Base-by-base conservation (phyloP, 2,797 vertebrate genomes). In the Oryzias sinensis region DNA sequence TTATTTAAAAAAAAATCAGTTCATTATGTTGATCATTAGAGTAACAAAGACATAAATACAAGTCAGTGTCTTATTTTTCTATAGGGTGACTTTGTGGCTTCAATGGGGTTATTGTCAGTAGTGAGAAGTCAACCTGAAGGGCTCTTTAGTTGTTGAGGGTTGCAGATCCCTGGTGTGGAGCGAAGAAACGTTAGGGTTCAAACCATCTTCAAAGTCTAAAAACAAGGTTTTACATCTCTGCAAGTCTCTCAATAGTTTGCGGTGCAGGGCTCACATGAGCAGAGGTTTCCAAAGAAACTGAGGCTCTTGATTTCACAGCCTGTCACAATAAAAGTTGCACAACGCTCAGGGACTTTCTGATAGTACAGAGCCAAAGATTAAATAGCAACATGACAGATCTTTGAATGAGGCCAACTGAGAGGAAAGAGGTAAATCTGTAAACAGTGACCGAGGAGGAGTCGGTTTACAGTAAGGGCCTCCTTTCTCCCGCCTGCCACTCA, bases 381-480 rank as follows among this genome's bases (percentile, higher is more conserved):
- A 18, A 48, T 42, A 14, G n/a, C 17, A 56, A 58, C 47, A 29
- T 43, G 14, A 49, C 43, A 61, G 50, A 29, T 47, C 46, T 18
- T 66, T 63, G 53, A 66, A 41, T 58, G 17, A 42, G 29, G 49
- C 5, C 2, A 5, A 9, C 9, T 3, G 25, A 46, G 24, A 33
- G 17, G 40, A 46, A 27, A 17, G 41, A 47, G 63, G 60, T 60
- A n/a, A 25, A 49, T 68, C 74, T 56, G 62, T 61, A 47, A 65
- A 59, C 65, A 46, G 67, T 70, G 69, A 75, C 75, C 53, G 71
- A 73, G 52, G 63, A 62, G 68, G 77, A 77, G 79, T 76, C 56
- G 2, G 72, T 78, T 88, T 80, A 83, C 79, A 78, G 63, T 57
- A 46, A 51, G 66, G 67, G 74, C 78, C 76, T 74, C 77, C 54